phyloP scores from a whole-genome alignment of 2,113 vertebrate genomes.

The Ochotona princeps region DNA sequence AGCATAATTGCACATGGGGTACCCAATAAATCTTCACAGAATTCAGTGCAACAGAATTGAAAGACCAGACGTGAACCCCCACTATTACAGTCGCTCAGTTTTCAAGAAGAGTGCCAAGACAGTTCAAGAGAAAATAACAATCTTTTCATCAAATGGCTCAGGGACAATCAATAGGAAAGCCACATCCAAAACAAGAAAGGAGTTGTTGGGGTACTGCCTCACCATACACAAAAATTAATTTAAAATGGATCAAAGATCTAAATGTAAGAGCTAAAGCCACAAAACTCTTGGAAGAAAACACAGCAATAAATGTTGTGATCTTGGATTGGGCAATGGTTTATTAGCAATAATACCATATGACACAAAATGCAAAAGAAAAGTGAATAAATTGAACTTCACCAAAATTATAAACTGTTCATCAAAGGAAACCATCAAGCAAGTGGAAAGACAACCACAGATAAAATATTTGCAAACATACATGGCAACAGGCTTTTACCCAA shows the following conservation, averaged over 20 bases:
- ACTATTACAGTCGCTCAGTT: constrained; percentile 21
- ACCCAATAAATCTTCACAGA: background rate
- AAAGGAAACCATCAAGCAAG: constrained; percentile 31
- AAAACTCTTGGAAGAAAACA: constrained; percentile 4
- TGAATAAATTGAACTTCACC: background rate
- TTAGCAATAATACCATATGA: background rate
- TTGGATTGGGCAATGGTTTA: background rate
- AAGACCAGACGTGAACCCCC: background rate
- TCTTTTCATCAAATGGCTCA: constrained; percentile 28
- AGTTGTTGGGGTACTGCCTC: background rate
- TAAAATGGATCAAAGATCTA: background rate
- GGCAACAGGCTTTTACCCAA: background rate
- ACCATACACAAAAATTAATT: constrained; percentile 39
- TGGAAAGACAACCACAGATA: background rate
- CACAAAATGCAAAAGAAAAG: background rate
- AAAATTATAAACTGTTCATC: constrained; percentile 6
- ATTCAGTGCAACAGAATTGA: background rate
- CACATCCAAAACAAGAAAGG: background rate
- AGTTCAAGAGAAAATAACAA: background rate
- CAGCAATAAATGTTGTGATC: background rate
- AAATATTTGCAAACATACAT: background rate
- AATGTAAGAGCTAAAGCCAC: background rate
- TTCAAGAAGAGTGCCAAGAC: background rate
- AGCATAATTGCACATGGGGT: background rate
- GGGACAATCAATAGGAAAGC: background rate